Base-by-base conservation (phyloP, 2,113 vertebrate genomes). In the Crotalus viridis region DNA sequence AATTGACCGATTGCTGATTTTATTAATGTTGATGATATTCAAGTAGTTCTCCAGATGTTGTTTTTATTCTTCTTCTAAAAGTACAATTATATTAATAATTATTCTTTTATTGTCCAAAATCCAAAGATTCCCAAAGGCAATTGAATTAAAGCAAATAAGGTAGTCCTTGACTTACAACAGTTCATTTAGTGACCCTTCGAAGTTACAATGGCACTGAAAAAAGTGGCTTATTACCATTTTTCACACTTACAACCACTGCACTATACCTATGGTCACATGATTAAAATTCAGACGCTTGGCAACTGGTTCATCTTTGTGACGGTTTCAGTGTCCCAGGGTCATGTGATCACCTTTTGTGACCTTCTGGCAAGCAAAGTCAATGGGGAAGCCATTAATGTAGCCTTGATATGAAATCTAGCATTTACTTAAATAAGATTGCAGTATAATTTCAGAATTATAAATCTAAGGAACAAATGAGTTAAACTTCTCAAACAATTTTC, bases 371-470 rank as follows among this genome's bases (percentile, higher is more conserved):
- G 13, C 28, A 69, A 69, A 69, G 28, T 33, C 28, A 69, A 17
- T 33, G 64, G 5, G 28, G 5, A 69, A 69, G 12, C 64, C 0
- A 56, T 39, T 85, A 13, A 5, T 39, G 33, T 33, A 85, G 64
- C 21, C 39, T 94, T 74, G 5, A 19, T 33, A 33, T 74, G n/a
- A 74, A 33, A 74, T n/a, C 5, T 94, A 95, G 94, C 94, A 95
- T 88, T 91, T 91, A 95, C 43, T 96, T 96, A 94, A 96, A 91
- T 95, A 93, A 94, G 90, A 43, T 93, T 95, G 69, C 7, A 81
- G 46, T 96, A 96, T 94, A 94, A 96, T 19, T 74, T 52, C 28
- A 90, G 28, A 52, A 51, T 54, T 54, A 81, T 9, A 48, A 74
- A 28, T 48, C 89, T 52, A 48, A 51, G 15, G 28, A 28, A 10